Conservation (phyloP, 2,888 invertebrate species). For the Tetragonisca angustula region DNA sequence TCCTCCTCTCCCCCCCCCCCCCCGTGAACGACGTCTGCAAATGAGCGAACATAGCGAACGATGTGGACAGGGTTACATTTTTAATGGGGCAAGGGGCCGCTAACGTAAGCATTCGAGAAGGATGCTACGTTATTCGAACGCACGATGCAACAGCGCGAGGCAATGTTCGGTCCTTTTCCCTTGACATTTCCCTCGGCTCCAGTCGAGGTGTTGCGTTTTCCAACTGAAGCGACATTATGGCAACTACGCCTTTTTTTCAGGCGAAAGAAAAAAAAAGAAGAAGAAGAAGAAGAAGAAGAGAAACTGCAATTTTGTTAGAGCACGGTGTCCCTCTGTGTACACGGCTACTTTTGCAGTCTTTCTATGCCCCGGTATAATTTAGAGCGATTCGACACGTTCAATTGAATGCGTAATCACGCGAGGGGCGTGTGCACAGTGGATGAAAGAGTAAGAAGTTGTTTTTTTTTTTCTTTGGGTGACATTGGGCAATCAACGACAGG, state of each 20-base stretch:
- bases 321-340: not conserved
- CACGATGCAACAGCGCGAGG: conserved; percentile 39
- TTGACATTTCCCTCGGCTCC: conserved; percentile 60
- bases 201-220: conserved; percentile 51
- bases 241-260: too few species aligned
- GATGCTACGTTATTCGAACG: conserved; percentile 29
- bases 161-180: conserved; percentile 54
- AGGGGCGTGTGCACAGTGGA: not conserved
- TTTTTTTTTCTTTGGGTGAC: too few species aligned
- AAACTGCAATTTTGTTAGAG: not conserved
- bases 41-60: conserved; percentile 55
- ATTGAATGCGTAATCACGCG: not conserved
- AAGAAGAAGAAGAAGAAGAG: too few species aligned
- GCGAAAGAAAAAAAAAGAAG: too few species aligned
- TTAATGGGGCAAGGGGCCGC: conserved; percentile 36
- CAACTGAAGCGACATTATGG: conserved; percentile 26
- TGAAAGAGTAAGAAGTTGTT: not conserved
- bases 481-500: not conserved
- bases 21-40: conserved; percentile 41
- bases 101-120: conserved; percentile 35
- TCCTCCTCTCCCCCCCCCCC: too few species aligned
- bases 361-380: conserved; percentile 1
- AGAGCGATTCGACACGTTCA: not conserved
- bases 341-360: conserved; percentile 4
- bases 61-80: conserved; percentile 50